Evolutionary conservation across 1,140 invertebrate species (phyloP).

Genomic region (Cydia splendana): DNA sequence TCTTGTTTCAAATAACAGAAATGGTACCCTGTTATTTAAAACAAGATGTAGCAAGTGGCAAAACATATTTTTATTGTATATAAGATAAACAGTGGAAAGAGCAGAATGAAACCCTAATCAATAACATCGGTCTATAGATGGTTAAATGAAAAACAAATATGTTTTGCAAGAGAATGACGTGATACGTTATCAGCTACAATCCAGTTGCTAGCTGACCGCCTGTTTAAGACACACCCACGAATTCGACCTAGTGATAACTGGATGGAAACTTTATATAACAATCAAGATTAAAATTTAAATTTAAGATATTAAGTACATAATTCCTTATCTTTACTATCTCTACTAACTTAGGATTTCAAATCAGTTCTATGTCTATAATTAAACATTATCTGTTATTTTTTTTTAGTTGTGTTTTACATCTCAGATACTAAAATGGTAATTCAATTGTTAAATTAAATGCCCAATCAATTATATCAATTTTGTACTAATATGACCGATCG

Average conservation of each 20-base stretch:
- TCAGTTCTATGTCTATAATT: not conserved
- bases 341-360: not conserved
- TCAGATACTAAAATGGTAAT: too few species aligned
- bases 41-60: conserved; percentile 54
- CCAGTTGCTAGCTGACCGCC: conserved; percentile 51
- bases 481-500: too few species aligned
- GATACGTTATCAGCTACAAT: conserved; percentile 46
- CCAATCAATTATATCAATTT: too few species aligned
- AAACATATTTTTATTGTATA: conserved; percentile 71
- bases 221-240: conserved; percentile 73
- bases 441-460: too few species aligned
- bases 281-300: not conserved
- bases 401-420: too few species aligned
- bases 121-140: conserved; percentile 67
- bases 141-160: conserved; percentile 67
- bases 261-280: not conserved
- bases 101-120: conserved; percentile 53
- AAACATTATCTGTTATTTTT: not conserved
- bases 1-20: not conserved
- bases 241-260: conserved; percentile 55
- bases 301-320: not conserved
- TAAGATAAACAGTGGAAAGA: conserved; percentile 74
- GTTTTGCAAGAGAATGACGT: conserved; percentile 67
- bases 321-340: not conserved
- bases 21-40: conserved; percentile 33